These are phyloP conservation scores for Apodemus speciosus DNA, from an alignment of 2,113 vertebrate genomes.

Conservation along the genomic window DNA sequence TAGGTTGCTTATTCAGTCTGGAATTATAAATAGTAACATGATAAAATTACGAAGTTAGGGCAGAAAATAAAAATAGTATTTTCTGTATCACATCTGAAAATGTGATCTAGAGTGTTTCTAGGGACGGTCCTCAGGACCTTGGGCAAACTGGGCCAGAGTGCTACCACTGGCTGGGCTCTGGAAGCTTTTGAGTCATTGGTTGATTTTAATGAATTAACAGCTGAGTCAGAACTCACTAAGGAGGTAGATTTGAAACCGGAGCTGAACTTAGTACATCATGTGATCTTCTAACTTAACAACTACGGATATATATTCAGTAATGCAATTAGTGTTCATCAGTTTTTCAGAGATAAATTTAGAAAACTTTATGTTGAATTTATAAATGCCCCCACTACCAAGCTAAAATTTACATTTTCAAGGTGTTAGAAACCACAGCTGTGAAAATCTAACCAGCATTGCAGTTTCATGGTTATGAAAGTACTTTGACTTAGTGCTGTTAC, in stretches of 20 bases:
- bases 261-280: not conserved
- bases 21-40: not conserved
- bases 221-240: not conserved
- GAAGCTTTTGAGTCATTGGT: constrained; percentile 9
- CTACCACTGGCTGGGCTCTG: not conserved
- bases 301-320: constrained; percentile 4
- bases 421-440: not conserved
- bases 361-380: constrained; percentile 16
- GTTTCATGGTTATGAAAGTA: constrained; percentile 13
- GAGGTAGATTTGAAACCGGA: not conserved
- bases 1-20: constrained; percentile 21
- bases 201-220: constrained; percentile 36
- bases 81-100: constrained; percentile 1
- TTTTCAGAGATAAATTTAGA: constrained; percentile 32
- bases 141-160: not conserved
- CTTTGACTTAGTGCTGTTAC: not conserved
- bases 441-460: not conserved
- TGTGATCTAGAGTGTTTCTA: not conserved
- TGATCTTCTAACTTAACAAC: constrained; percentile 25
- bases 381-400: not conserved
- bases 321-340: not conserved
- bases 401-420: constrained; percentile 16
- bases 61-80: constrained; percentile 17
- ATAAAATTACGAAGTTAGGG: constrained; percentile 3
- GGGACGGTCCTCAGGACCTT: not conserved